Percentiles rank a stretch among this genome's conserved stretches.
phyloP scores from a whole-genome alignment of 2,888 invertebrate genomes.

The Tipula confusa region DNA sequence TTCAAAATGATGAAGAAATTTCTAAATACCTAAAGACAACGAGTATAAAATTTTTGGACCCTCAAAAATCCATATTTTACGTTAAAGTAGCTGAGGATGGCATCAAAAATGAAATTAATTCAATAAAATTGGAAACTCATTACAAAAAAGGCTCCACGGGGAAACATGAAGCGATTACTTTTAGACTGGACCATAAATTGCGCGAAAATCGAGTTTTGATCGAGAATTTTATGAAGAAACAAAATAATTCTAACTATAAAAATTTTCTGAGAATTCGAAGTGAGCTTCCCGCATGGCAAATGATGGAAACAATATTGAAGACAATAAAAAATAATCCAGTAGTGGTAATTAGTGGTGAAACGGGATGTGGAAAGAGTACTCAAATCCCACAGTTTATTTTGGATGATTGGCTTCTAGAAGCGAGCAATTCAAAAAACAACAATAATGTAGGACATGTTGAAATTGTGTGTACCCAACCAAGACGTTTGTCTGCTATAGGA shows the following conservation, averaged over 20 bases:
- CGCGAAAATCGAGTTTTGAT: conserved; percentile 61
- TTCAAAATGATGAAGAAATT: conserved; percentile 66
- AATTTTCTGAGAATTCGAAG: conserved; percentile 61
- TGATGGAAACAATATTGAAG: conserved; percentile 64
- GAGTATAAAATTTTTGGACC: conserved; percentile 52
- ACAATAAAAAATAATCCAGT: conserved; percentile 59
- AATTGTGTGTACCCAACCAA: conserved; percentile 88
- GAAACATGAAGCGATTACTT: conserved; percentile 52
- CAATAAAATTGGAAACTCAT: conserved; percentile 54
- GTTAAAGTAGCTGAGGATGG: conserved; percentile 30
- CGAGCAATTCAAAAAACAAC: conserved; percentile 48
- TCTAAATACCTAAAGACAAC: conserved; percentile 56
- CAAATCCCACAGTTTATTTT: conserved; percentile 93
- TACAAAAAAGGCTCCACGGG: conserved; percentile 59
- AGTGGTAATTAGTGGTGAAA: conserved; percentile 74
- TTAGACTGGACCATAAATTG: conserved; percentile 54
- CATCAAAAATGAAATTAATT: not conserved
- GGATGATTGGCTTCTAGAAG: conserved; percentile 70
- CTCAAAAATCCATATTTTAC: conserved; percentile 58
- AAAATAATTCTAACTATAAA: conserved; percentile 58
- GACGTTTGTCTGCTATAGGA: conserved; percentile 85
- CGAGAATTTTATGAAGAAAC: conserved; percentile 58
- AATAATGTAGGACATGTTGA: conserved; percentile 62
- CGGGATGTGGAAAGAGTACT: conserved; percentile 79
- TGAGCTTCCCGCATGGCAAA: conserved; percentile 69